Evolutionary conservation across 2,113 vertebrate species (phyloP).

Genomic region (Cyanistes caeruleus): DNA sequence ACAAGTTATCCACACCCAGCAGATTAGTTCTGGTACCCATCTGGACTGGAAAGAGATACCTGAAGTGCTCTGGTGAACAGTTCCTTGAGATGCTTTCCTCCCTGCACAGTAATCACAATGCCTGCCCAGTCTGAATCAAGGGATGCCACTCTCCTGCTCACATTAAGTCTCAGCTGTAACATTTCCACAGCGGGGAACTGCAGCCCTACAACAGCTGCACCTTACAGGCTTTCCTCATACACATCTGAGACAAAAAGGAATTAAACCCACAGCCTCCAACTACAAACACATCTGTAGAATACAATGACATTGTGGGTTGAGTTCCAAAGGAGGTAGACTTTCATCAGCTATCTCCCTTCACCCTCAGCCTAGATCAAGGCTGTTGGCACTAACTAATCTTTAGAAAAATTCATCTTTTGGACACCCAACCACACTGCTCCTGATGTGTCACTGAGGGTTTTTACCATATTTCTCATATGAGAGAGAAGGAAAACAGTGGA

Average conservation of each 20-base stretch:
- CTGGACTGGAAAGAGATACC: background rate
- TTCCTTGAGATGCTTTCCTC: background rate
- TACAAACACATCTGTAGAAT: background rate
- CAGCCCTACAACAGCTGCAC: background rate
- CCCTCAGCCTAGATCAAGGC: background rate
- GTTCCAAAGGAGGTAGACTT: background rate
- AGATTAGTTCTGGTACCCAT: background rate
- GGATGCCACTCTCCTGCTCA: background rate
- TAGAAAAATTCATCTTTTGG: background rate
- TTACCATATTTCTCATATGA: background rate
- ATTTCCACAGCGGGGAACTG: background rate
- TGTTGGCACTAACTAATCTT: background rate
- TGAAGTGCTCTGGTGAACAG: background rate
- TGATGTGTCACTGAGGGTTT: background rate
- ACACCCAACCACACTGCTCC: background rate
- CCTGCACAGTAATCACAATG: background rate
- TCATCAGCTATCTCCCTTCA: background rate
- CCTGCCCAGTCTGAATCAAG: background rate
- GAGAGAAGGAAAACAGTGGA: background rate
- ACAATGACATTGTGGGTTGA: background rate
- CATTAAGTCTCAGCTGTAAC: background rate
- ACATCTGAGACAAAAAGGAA: background rate
- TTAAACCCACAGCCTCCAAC: background rate
- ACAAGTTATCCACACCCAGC: background rate
- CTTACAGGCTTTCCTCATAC: accelerated